Base-by-base conservation (phyloP, 2,113 vertebrate species). In the Oryzias curvinotus region DNA sequence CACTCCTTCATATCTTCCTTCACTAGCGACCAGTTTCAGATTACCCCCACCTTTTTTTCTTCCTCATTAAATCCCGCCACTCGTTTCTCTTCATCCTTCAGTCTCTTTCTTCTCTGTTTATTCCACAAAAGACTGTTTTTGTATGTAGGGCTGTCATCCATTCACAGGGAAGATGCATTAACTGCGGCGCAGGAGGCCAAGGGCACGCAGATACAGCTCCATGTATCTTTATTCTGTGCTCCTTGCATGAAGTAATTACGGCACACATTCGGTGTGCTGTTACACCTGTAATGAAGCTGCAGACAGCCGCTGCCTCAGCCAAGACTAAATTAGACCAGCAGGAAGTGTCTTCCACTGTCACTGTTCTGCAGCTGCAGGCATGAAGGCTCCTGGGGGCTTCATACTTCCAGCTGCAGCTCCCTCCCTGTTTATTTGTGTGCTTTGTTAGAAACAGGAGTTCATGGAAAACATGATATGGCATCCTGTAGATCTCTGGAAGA, bases 1-100 rank as follows among this genome's bases (percentile, higher is more conserved):
- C 59, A 71, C 68, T 12, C 59, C 56, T 58, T 76, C 78, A 77
- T 76, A 51, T 78, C 70, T 58, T 57, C 66, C 78, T 83, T 81
- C 78, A 83, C 78, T 58, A 77, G 51, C 41, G 58, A 46, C 52
- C 21, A 63, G 50, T 48, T 25, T 44, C n/a, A 23, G n/a, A 44
- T 36, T 62, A 47, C 49, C 61, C 28, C 45, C 23, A 58, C 53
- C 65, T 23, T 71, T 50, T 65, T 54, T 62, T 75, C 65, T 74
- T 30, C 51, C 36, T 75, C 80, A 81, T 82, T 78, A 87, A 75
- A 84, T 70, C 62, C 44, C 63, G 54, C 45, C 42, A 61, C 44
- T 68, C 49, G 4, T 52, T 45, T 59, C 44, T 62, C 16, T 19
- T 64, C 26, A 45, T 1, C 54, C 44, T 19, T 28, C 62, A 52